phyloP scores from a whole-genome alignment of 1,140 invertebrate species.

The Brachionus rubens region DNA sequence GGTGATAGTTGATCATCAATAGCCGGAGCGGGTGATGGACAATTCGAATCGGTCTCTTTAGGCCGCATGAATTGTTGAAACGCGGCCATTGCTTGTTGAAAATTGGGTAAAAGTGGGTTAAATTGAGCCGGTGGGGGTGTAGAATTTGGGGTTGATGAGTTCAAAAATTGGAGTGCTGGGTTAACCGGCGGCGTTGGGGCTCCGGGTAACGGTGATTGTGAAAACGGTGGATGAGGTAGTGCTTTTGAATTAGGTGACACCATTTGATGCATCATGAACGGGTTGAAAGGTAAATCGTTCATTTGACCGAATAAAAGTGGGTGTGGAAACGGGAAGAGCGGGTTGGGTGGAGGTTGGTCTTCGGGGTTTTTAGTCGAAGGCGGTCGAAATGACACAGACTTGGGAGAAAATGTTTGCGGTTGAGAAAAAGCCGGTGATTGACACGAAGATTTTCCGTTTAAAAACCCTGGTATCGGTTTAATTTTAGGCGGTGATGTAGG shows the following conservation, averaged over 20 bases:
- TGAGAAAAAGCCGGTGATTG: constrained; percentile 7
- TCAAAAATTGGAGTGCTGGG: neutral
- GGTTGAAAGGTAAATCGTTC: neutral
- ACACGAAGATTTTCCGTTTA: neutral
- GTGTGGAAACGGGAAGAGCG: neutral
- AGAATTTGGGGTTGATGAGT: constrained; percentile 1
- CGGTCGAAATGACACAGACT: constrained; percentile 14
- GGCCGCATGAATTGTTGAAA: constrained; percentile 2
- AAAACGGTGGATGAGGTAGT: neutral
- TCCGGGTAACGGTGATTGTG: neutral
- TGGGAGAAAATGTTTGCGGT: neutral
- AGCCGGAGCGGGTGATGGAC: constrained; percentile 1
- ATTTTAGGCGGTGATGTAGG: constrained; percentile 3
- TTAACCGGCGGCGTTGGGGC: neutral
- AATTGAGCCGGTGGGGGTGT: neutral
- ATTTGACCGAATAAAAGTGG: neutral
- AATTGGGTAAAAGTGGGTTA: neutral
- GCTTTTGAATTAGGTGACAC: constrained; percentile 3
- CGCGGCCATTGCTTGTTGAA: constrained; percentile 16
- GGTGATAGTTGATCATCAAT: constrained; percentile 28
- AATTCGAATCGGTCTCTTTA: constrained; percentile 8
- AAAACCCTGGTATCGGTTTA: constrained; percentile 2
- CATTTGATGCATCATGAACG: constrained; percentile 41
- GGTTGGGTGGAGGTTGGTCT: neutral
- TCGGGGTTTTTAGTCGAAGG: constrained; percentile 1